Conservation (phyloP, 2,113 vertebrate species). For the Paramormyrops kingsleyae region DNA sequence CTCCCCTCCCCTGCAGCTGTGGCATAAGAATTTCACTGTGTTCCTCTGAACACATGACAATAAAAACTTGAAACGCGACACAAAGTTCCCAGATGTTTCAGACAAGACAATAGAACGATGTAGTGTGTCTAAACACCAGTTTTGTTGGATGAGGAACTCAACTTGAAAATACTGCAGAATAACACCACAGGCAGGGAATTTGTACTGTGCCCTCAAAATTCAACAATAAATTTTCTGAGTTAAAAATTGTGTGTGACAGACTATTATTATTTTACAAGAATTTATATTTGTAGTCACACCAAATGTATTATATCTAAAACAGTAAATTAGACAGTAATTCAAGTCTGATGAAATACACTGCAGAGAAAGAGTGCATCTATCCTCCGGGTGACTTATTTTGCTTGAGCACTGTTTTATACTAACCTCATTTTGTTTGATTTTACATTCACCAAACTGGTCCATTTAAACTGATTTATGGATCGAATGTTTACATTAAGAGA, state of each 20-base stretch:
- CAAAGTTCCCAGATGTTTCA: background rate
- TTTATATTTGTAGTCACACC: background rate
- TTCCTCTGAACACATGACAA: background rate
- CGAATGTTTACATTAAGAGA: background rate
- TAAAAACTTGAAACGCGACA: background rate
- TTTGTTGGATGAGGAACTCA: background rate
- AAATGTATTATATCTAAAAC: background rate
- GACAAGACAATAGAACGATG: background rate
- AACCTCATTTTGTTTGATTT: slow-evolving; percentile 6
- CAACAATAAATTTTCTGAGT: background rate
- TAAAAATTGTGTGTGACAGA: background rate
- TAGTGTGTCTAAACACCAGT: background rate
- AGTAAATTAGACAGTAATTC: background rate
- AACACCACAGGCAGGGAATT: background rate
- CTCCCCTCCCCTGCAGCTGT: background rate
- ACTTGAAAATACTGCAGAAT: background rate
- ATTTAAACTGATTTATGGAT: slow-evolving; percentile 6
- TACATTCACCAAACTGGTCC: background rate
- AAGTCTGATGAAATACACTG: background rate
- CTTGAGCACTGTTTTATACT: background rate
- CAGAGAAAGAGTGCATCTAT: background rate
- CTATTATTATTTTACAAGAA: background rate
- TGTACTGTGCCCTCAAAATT: background rate
- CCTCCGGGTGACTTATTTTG: background rate
- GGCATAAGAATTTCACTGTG: background rate